Evolutionary conservation across 2,888 invertebrate species (phyloP).

Genomic region (Adelphocoris suturalis): DNA sequence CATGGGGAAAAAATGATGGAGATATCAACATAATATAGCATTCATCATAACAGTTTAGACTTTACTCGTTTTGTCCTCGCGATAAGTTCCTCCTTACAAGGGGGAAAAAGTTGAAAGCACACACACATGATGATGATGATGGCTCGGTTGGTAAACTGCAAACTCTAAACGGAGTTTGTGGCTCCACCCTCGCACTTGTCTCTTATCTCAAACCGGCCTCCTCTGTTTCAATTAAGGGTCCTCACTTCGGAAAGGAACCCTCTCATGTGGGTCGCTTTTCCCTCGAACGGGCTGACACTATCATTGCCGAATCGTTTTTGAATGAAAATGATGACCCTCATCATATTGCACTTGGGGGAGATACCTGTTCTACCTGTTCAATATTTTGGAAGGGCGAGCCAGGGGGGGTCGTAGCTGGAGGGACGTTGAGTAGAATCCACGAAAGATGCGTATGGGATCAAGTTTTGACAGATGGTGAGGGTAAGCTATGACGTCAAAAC

Average conservation of each 20-base stretch:
- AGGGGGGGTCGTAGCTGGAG: too few species aligned
- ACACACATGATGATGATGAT: constrained; percentile 2
- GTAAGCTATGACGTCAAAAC: too few species aligned
- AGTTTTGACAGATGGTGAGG: too few species aligned
- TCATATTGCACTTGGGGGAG: not conserved
- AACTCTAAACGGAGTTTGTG: constrained; percentile 12
- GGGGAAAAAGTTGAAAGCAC: not conserved
- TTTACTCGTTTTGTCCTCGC: not conserved
- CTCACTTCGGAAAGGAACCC: not conserved
- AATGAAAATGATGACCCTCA: not conserved
- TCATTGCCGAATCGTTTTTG: not conserved
- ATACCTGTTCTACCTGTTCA: not conserved
- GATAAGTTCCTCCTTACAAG: not conserved
- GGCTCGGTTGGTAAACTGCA: not conserved
- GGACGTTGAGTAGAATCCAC: too few species aligned
- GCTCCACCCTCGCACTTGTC: constrained; percentile 9
- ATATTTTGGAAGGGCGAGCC: not conserved
- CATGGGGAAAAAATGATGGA: too few species aligned
- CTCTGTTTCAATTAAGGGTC: constrained; percentile 25
- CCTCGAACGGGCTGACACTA: constrained; percentile 13
- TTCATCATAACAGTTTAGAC: too few species aligned
- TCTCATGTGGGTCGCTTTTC: not conserved
- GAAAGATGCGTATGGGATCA: too few species aligned
- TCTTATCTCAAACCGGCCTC: constrained; percentile 20
- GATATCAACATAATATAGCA: too few species aligned